Evolutionary conservation across 2,888 invertebrate species (phyloP).

Genomic region (Anodontia alba): DNA sequence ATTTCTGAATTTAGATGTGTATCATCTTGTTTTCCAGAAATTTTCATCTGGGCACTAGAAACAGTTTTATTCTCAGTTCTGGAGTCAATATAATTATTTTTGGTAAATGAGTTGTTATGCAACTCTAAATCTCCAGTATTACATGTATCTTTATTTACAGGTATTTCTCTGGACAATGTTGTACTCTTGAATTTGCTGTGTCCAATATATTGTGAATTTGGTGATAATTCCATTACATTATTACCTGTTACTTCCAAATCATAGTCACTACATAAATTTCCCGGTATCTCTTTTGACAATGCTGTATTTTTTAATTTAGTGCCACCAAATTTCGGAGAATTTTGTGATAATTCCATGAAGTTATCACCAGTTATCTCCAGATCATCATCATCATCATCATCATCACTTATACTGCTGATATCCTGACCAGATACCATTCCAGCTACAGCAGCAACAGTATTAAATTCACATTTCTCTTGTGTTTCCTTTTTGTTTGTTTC

Average conservation of each 20-base stretch:
- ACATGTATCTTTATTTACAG: background rate
- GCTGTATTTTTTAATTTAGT: background rate
- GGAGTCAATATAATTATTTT: too few species aligned
- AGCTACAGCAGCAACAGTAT: background rate
- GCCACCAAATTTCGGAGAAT: slow-evolving; percentile 45
- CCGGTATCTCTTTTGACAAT: background rate
- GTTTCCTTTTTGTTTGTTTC: background rate
- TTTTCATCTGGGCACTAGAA: background rate
- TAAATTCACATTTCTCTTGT: background rate
- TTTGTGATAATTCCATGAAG: slow-evolving; percentile 46
- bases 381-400: slow-evolving; percentile 49
- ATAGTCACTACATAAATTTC: slow-evolving; percentile 15
- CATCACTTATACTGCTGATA: background rate
- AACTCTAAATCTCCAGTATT: background rate
- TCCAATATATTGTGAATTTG: slow-evolving; percentile 30
- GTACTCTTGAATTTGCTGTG: background rate
- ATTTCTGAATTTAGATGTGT: background rate
- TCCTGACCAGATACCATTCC: background rate
- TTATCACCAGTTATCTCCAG: slow-evolving; percentile 66
- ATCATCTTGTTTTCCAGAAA: background rate
- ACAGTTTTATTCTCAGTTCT: background rate
- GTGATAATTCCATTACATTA: slow-evolving; percentile 50
- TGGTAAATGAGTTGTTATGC: background rate
- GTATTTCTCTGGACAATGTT: background rate
- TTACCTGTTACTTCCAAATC: slow-evolving; percentile 66